Base-by-base conservation (phyloP, 1,140 invertebrate genomes). In the Drosophila teissieri region DNA sequence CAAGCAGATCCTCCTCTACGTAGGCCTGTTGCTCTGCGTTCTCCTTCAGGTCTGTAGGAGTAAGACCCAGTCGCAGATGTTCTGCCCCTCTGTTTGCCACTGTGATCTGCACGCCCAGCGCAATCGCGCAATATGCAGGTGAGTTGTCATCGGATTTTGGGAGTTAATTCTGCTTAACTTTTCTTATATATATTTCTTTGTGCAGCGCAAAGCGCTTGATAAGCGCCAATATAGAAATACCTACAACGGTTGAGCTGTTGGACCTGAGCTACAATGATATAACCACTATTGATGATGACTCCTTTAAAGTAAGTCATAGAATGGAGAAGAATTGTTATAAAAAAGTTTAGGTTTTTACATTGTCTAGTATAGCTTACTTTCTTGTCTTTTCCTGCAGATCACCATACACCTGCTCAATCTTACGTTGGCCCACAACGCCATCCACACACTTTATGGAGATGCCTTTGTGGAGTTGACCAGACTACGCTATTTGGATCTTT, bases 181-280 rank as follows among this genome's bases (percentile, higher is more conserved):
- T 7, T 45, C 12, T 19, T 62, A 39, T 67, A 58, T 60, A 8
- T 27, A 34, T 14, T 19, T 44, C 8, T 31, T 56, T 14, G 15
- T 34, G 12, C 37, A 92, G 91, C 46, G 80, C 78, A 4, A 84
- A 86, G 64, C 74, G 85, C 7, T 68, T 92, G 61, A 91, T 92
- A 70, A 91, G 80, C 67, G 67, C 91, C 46, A 83, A 82, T 74
- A 78, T 91, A 45, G 89, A 86, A 44, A 73, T 92, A 52, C 75
- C 91, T 2, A 73, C 78, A 45, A 73, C 69, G 3, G 91, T 92
- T n/a, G 77, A 92, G 64, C 64, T 92, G 1, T 74, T 92, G 37
- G 86, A 92, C 62, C 76, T 92, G 44, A 91, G 80, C 58, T 78
- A 91, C 60, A 92, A 92, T 82, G 90, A 92, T 70, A 91, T 92